Conservation (phyloP, 2,797 vertebrate species). For the Myripristis jacobus region DNA sequence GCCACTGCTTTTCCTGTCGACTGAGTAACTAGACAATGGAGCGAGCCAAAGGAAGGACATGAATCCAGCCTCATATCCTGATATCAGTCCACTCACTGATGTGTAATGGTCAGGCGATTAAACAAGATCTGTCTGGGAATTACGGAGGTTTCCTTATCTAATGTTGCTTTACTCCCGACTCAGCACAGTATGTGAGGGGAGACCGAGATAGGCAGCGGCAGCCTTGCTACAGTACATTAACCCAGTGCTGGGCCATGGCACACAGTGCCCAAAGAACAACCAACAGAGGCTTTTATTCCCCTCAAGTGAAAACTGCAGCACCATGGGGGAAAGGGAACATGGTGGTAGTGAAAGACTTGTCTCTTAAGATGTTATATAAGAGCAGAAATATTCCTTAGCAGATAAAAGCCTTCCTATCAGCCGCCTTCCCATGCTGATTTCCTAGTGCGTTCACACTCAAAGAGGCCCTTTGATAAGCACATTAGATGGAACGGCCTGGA, state of each 20-base stretch:
- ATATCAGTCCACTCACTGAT: constrained; percentile 69
- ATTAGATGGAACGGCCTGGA: constrained; percentile 81
- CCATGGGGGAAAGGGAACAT: constrained; percentile 61
- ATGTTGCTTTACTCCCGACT: constrained; percentile 44
- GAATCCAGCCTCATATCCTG: constrained; percentile 79
- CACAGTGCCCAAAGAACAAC: constrained; percentile 49
- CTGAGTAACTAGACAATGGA: constrained; percentile 78
- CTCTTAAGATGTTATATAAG: constrained; percentile 79
- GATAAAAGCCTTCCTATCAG: constrained; percentile 82
- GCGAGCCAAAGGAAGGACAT: constrained; percentile 76
- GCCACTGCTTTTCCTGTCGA: constrained; percentile 71
- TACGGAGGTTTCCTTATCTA: constrained; percentile 60
- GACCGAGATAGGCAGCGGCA: constrained; percentile 27
- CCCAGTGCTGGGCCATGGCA: constrained; percentile 35
- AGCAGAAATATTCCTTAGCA: constrained; percentile 78
- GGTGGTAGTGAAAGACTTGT: constrained; percentile 67
- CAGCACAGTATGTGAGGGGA: constrained; percentile 39
- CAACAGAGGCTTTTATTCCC: constrained; percentile 69
- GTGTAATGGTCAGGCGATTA: constrained; percentile 72
- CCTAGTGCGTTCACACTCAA: constrained; percentile 75
- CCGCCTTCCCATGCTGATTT: constrained; percentile 77
- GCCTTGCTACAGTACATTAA: constrained; percentile 40
- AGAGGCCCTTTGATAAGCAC: constrained; percentile 82
- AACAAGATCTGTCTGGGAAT: constrained; percentile 74
- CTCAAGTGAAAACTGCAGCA: constrained; percentile 64